Evolutionary conservation across 2,888 invertebrate genomes (phyloP), one percentile per base, ranked within the genome.

Genomic region (Apotomis betuletana): DNA sequence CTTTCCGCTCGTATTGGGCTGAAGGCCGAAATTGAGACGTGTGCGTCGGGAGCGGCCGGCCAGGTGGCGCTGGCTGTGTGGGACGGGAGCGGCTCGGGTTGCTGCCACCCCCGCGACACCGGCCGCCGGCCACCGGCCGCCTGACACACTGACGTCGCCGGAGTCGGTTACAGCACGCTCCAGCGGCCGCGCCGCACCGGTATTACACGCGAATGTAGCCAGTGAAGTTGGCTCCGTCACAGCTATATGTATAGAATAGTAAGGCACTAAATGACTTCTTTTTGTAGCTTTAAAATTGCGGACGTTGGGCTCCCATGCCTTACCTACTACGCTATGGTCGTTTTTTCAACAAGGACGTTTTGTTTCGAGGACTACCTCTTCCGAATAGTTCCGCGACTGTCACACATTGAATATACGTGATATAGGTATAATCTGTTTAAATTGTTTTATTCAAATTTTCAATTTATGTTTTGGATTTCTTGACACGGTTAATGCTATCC

Each of bases 71-170:
- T 44, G 9, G 12, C 6, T 9, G 13, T 4, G 27, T 10, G 49
- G 8, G 46, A 8, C 5, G 46, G 36, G 27, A 27, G 6, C 49
- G 63, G 13, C 9, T 52, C 63, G 41, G 63, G 15, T 54, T 52
- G 9, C 41, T 10, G 55, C 27, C 10, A 10, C 36, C 0, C 57
- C 55, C 57, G 38, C 0, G 57, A 36, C 52, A 8, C 49, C 49
- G 41, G 6, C 49, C 49, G 41, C 10, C 49, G 15, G 13, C 10
- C 15, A 15, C 15, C 15, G 15, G 6, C 41, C 41, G 5, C 41
- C 54, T 64, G 63, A 64, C 63, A 64, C 63, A 64, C 41, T 64
- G 63, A 0, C 46, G 13, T 46, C 63, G 41, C 63, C 63, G 15
- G 63, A 54, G 63, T 13, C 51, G 15, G 12, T 61, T 41, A 54